Evolutionary conservation across 2,113 vertebrate species (phyloP).

Genomic region (Genyomyrus donnyi): DNA sequence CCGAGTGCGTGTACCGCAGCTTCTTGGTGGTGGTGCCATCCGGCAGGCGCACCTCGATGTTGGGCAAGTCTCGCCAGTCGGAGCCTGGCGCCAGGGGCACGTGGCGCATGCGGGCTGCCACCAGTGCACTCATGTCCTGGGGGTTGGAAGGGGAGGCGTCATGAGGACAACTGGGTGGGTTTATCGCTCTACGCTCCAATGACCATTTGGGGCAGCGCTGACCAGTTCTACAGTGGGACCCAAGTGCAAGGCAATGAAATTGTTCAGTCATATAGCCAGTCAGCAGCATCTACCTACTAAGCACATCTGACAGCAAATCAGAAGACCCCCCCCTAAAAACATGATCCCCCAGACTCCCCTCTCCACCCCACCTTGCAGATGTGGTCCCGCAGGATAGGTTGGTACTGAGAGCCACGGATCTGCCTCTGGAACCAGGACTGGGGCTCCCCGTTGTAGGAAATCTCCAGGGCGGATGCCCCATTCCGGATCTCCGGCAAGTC

Average conservation of each 20-base stretch:
- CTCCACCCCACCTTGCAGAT: conserved; percentile 80
- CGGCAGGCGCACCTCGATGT: conserved; percentile 78
- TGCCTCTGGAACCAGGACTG: conserved; percentile 98
- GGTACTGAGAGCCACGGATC: conserved; percentile 86
- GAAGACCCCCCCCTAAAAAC: neutral
- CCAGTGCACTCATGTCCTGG: conserved; percentile 92
- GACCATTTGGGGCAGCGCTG: neutral
- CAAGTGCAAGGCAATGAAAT: neutral
- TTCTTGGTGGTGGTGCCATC: conserved; percentile 80
- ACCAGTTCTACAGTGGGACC: neutral
- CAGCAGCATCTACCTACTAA: neutral
- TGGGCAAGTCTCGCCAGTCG: conserved; percentile 90
- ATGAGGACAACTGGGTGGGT: neutral
- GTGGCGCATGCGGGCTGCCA: conserved; percentile 89
- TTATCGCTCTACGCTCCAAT: neutral
- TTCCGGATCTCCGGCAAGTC: conserved; percentile 92
- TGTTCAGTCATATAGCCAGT: neutral
- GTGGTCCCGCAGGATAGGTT: conserved; percentile 94
- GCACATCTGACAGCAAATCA: neutral
- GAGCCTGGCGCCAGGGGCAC: conserved; percentile 87
- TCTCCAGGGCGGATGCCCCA: conserved; percentile 77
- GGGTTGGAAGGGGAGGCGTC: neutral
- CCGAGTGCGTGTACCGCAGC: conserved; percentile 75
- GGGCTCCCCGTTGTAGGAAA: conserved; percentile 89
- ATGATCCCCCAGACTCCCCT: neutral